Percentiles rank a stretch among this genome's conserved stretches.
These are phyloP conservation scores for Amblyornis subalaris DNA, from an alignment of 2,113 vertebrate genomes.

Conservation along the genomic window DNA sequence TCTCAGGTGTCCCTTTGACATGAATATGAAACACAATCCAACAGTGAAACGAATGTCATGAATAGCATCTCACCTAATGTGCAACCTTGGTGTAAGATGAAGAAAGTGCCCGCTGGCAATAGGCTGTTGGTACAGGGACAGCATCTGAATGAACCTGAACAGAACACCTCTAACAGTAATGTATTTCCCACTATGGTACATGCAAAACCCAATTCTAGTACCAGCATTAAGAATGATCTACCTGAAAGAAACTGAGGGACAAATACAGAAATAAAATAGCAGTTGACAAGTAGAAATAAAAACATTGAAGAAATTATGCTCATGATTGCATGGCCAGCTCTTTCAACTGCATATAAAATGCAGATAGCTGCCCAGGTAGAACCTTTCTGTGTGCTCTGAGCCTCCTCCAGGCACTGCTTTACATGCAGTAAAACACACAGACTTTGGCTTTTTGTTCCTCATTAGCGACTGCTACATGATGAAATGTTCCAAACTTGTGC, in stretches of 20 bases:
- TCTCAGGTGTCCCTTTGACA: slow-evolving; percentile 9
- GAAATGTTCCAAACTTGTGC: neutral
- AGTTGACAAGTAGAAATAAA: neutral
- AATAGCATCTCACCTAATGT: neutral
- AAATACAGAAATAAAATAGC: neutral
- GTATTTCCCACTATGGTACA: neutral
- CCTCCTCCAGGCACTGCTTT: neutral
- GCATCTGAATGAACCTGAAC: neutral
- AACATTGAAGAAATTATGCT: neutral
- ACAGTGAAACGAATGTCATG: neutral
- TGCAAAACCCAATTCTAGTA: neutral
- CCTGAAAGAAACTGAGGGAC: neutral
- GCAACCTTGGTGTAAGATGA: neutral
- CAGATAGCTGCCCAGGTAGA: neutral
- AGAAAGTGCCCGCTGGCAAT: neutral
- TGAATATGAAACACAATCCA: neutral
- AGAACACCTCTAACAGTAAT: neutral
- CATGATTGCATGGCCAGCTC: neutral
- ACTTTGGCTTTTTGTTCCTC: neutral
- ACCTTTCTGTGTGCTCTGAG: accelerated
- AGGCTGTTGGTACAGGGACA: neutral
- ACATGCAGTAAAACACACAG: neutral
- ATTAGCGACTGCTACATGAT: neutral
- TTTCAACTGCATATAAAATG: neutral
- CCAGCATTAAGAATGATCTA: neutral